A percentile compares a stretch with the other conserved stretches of the same genome.
Conservation (phyloP, 2,888 invertebrate species). For the Morpho deidamia region DNA sequence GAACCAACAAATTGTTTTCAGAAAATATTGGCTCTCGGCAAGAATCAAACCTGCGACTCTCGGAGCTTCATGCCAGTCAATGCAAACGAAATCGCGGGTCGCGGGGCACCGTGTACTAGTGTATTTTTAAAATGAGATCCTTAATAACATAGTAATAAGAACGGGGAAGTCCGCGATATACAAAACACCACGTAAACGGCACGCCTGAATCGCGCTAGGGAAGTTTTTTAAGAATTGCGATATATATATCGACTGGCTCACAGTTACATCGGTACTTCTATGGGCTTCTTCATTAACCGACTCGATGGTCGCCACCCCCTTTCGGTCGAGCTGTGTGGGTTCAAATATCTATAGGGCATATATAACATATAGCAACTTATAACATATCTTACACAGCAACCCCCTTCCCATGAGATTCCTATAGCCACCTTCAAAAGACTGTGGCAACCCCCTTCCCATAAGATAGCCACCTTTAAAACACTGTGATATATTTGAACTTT, state of each 20-base stretch:
- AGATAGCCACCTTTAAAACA: neutral
- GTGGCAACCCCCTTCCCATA: neutral
- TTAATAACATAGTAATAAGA: neutral
- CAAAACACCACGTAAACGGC: neutral
- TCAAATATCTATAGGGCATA: too few relatives aligned
- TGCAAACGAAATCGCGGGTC: too few relatives aligned
- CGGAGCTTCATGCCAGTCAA: too few relatives aligned
- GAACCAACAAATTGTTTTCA: too few relatives aligned
- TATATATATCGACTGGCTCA: neutral
- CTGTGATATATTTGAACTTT: neutral
- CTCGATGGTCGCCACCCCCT: slow-evolving; percentile 6
- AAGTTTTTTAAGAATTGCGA: neutral
- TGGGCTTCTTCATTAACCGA: slow-evolving; percentile 8
- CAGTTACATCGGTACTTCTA: slow-evolving; percentile 1
- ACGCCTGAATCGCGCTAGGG: slow-evolving; percentile 8
- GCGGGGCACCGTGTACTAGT: too few relatives aligned
- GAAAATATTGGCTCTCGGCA: too few relatives aligned
- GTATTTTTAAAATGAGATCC: too few relatives aligned
- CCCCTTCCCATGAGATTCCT: neutral
- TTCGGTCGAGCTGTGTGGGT: slow-evolving; percentile 1
- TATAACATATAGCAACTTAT: too few relatives aligned
- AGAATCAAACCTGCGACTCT: too few relatives aligned
- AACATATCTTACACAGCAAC: neutral
- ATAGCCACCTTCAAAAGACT: slow-evolving; percentile 1
- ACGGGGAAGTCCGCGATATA: neutral